phyloP scores from a whole-genome alignment of 30 jellyfish, hydroid and myxozoan species.

The Aurelia sp. region DNA sequence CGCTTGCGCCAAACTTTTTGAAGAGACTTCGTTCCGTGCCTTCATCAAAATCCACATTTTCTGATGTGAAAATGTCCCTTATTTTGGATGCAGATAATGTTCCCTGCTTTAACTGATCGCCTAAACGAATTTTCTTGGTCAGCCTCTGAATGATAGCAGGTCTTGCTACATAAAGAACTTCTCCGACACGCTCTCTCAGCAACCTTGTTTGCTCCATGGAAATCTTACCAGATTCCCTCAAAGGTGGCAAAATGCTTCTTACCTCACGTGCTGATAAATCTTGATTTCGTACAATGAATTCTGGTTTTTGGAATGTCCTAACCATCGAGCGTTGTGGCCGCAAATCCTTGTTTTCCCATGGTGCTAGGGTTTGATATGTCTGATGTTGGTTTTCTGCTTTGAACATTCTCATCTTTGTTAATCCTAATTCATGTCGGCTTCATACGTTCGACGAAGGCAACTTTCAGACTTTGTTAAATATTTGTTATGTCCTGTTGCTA shows the following conservation, averaged over 20 bases:
- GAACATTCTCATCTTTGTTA: slow-evolving; percentile 46
- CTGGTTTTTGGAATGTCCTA: slow-evolving; percentile 68
- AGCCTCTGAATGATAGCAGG: slow-evolving; percentile 46
- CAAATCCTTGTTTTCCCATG: slow-evolving; percentile 65
- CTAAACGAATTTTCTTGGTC: slow-evolving; percentile 22
- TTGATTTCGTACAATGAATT: slow-evolving; percentile 74
- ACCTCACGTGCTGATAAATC: slow-evolving; percentile 74
- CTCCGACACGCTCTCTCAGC: slow-evolving; percentile 62
- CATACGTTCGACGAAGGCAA: neutral
- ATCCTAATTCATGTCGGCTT: neutral
- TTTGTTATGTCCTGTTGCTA: slow-evolving; percentile 55
- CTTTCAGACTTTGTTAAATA: neutral
- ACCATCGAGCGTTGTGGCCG: slow-evolving; percentile 48
- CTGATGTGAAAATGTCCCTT: slow-evolving; percentile 1
- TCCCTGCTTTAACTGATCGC: slow-evolving; percentile 57
- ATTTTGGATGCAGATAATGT: neutral
- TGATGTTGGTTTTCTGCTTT: slow-evolving; percentile 14
- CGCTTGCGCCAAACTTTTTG: slow-evolving; percentile 21
- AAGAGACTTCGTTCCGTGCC: slow-evolving; percentile 1
- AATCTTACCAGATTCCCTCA: slow-evolving; percentile 9
- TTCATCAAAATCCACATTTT: slow-evolving; percentile 58
- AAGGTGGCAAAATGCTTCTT: slow-evolving; percentile 53
- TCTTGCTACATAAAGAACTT: slow-evolving; percentile 43
- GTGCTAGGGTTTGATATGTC: slow-evolving; percentile 40
- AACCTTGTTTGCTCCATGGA: slow-evolving; percentile 48